Percentiles rank a stretch among this genome's conserved stretches.
Conservation (phyloP, 1,140 invertebrate species). For the Saccostrea glomerata region DNA sequence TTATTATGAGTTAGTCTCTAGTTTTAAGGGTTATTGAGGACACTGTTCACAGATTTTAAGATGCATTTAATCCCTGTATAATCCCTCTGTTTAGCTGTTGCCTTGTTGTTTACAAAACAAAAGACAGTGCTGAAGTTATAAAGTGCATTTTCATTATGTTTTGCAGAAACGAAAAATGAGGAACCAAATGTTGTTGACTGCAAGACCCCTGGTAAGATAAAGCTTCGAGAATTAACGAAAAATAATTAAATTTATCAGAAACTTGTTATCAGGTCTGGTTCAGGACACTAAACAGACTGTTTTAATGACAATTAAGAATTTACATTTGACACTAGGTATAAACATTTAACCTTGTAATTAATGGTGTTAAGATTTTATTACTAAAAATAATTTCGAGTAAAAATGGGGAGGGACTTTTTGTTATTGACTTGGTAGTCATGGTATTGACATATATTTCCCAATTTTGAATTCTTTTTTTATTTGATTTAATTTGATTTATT, state of each 20-base stretch:
- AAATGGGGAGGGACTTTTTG: too few species aligned
- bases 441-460: too few species aligned
- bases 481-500: neutral
- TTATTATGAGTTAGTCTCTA: neutral
- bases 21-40: neutral
- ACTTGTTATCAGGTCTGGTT: neutral
- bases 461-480: neutral
- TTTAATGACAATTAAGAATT: too few species aligned
- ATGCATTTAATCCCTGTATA: neutral
- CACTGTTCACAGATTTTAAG: neutral
- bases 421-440: too few species aligned
- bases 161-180: neutral
- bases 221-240: neutral
- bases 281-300: too few species aligned
- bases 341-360: too few species aligned
- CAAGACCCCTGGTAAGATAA: constrained; percentile 6
- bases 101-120: neutral
- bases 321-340: too few species aligned
- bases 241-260: neutral
- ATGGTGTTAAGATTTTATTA: too few species aligned
- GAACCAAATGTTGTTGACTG: neutral
- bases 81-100: neutral
- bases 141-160: constrained; percentile 14
- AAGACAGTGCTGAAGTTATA: neutral
- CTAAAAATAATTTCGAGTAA: too few species aligned